Evolutionary conservation across 2,113 vertebrate species (phyloP), one percentile per base, ranked within the genome.

Genomic region (Stegastes partitus): DNA sequence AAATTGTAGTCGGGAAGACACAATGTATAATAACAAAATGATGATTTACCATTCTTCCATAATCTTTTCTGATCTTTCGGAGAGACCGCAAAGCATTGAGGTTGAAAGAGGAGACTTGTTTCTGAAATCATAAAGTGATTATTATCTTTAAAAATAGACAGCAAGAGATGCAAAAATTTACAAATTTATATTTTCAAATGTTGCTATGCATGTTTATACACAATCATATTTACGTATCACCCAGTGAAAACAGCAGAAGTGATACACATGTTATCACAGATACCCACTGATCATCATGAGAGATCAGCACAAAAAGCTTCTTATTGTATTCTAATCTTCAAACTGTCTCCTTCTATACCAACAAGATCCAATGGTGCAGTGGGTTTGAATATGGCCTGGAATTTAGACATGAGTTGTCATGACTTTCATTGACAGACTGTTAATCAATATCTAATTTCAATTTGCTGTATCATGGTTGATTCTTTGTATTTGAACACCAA

Each of bases 21-120:
- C 11, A 37, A 3, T 23, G 11, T 11, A 28, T 4, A 18, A 42
- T 11, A 28, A n/a, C n/a, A n/a, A 21, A 4, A 49, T 1, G 47
- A 45, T n/a, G 54, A 92, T 93, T 89, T 95, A 99, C 98, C 98
- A 99, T 93, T 99, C 97, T 82, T 97, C 92, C 78, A 95, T 93
- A 84, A 99, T 97, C 93, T 94, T 95, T 77, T 97, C 95, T 69
- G 96, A 96, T 93, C 94, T 96, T 82, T 95, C 92, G 21, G 93
- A 92, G 76, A 86, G 82, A 42, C 89, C 76, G 11, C 85, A 89
- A 74, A 67, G 65, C 57, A 74, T 90, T 15, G 82, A 83, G 25
- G 78, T 68, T 21, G 85, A 87, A 51, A 84, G 69, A 74, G 90
- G 66, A 86, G 92, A 92, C 31, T 86, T 59, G 34, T 57, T 88